These are phyloP conservation scores for Sipha maydis DNA, from an alignment of 2,888 invertebrate genomes.

Conservation along the genomic window DNA sequence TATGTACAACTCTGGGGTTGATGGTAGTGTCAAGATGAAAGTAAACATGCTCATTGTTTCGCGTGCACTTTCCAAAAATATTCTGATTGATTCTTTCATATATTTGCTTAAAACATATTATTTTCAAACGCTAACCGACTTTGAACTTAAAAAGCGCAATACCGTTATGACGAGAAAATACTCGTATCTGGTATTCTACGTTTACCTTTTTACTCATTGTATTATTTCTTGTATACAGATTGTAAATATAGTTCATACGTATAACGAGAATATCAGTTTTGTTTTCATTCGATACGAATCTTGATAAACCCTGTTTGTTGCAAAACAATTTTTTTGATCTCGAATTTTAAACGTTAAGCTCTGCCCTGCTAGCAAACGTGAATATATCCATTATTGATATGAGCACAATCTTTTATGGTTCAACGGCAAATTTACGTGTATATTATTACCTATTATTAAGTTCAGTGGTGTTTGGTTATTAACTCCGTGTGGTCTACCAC, in stretches of 20 bases:
- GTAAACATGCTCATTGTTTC: background rate
- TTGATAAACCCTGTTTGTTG: background rate
- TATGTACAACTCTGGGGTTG: background rate
- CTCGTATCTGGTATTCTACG: no score
- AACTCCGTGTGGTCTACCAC: background rate
- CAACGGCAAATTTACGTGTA: background rate
- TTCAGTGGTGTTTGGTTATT: background rate
- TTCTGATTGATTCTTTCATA: background rate
- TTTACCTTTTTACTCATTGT: no score
- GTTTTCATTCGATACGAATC: background rate
- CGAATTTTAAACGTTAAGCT: background rate
- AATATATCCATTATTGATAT: background rate
- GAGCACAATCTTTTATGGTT: background rate
- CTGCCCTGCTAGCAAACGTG: background rate
- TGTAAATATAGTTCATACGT: no score
- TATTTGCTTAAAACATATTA: background rate
- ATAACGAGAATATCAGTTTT: no score
- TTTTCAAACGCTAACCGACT: background rate
- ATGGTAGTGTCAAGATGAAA: background rate
- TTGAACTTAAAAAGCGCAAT: background rate
- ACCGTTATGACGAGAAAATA: background rate
- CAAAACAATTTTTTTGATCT: no score
- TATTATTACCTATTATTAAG: background rate
- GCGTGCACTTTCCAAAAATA: background rate
- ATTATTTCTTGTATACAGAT: no score